Base-by-base conservation (phyloP, 2,797 vertebrate species). In the Kryptopterus vitreolus region DNA sequence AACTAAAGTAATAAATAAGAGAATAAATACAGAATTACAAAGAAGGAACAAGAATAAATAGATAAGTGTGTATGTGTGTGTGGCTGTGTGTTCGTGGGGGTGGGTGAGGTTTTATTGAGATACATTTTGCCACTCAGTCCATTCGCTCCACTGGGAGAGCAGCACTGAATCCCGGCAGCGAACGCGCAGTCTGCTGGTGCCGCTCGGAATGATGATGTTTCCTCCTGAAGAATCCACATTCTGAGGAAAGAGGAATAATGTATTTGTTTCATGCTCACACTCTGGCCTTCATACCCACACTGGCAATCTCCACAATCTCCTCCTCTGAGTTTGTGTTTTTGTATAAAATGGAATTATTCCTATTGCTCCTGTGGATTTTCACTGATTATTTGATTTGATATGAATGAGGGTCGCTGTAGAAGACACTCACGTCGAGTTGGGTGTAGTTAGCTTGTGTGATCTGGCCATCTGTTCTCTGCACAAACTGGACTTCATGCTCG, bases 41-140 rank as follows among this genome's bases (percentile, higher is more conserved):
- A 35, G 16, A 63, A 63, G 15, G n/a, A 29, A 58, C 18, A 35
- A 6, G 24, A 29, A 6, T 13, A 15, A 35, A 63, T 18, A 33
- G 31, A 20, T 62, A 35, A 46, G 15, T 62, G 29, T 61, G 29
- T 65, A 0, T 50, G 26, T 48, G n/a, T 58, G 20, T 55, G 31
- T 43, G 20, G 52, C 48, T n/a, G 16, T 77, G 50, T 24, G 55
- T 52, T 24, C 48, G 62, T 61, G 18, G 33, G 62, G 50, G 53
- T 65, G 65, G 43, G n/a, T n/a, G n/a, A n/a, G n/a, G 57, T 83
- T 65, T 80, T 0, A 68, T 26, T 65, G 33, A 53, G 68, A 92
- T 93, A 94, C 92, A 87, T 92, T 88, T 91, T 89, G 88, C 93
- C 93, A 94, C 1, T 55, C 8, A 46, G 87, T 92, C 94, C 94